Percentiles rank a stretch among this genome's conserved stretches.
These are phyloP conservation scores for Polyommatus iphigenia DNA, from an alignment of 2,888 invertebrate genomes.

Conservation along the genomic window DNA sequence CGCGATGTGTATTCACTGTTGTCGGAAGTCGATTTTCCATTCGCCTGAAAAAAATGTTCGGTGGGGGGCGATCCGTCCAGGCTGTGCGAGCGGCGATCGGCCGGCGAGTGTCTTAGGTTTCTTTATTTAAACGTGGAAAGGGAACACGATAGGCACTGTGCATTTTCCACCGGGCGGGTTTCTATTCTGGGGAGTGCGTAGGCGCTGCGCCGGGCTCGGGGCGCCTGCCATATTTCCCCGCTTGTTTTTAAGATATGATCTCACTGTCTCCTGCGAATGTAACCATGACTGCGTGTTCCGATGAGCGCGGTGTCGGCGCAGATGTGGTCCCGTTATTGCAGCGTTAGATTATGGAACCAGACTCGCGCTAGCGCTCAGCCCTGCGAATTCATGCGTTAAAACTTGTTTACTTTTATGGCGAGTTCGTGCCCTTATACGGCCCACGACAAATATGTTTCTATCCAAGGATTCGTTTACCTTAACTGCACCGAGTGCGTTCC, in stretches of 20 bases:
- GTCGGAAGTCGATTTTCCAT: not conserved
- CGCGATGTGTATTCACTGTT: constrained; percentile 37
- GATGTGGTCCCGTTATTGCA: constrained; percentile 37
- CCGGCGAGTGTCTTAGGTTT: constrained; percentile 58
- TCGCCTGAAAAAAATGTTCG: constrained; percentile 34
- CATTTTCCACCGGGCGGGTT: constrained; percentile 69
- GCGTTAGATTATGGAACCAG: constrained; percentile 50
- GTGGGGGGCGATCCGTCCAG: constrained; percentile 42
- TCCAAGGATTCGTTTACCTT: constrained; percentile 64
- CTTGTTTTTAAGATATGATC: constrained; percentile 52
- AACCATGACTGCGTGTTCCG: constrained; percentile 44
- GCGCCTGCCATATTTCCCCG: constrained; percentile 48
- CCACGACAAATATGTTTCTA: constrained; percentile 63
- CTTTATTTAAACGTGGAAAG: constrained; percentile 57
- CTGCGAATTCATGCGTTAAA: constrained; percentile 67
- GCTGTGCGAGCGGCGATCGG: constrained; percentile 48
- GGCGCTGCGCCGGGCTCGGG: constrained; percentile 49
- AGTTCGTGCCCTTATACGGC: constrained; percentile 60
- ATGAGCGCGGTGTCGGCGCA: constrained; percentile 45
- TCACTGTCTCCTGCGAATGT: constrained; percentile 55
- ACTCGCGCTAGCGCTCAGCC: constrained; percentile 53
- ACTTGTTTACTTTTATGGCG: constrained; percentile 75
- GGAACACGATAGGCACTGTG: constrained; percentile 62
- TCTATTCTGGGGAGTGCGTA: constrained; percentile 69
- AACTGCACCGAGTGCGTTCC: constrained; percentile 38